Evolutionary conservation across 2,113 vertebrate genomes (phyloP), one percentile per base, ranked within the genome.

Genomic region (Myrmecophaga tridactyla): DNA sequence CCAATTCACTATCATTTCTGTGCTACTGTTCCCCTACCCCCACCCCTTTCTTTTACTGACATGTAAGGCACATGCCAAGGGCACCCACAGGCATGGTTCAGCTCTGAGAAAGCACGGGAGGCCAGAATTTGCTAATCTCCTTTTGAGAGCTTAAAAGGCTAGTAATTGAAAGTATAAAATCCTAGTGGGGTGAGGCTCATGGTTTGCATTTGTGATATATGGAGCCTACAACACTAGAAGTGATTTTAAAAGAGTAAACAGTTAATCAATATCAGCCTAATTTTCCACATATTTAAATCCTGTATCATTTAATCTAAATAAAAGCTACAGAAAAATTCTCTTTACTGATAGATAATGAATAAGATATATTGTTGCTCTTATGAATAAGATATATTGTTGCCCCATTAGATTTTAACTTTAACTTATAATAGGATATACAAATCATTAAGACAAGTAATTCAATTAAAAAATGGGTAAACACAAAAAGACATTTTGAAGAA

Each of bases 271-370:
- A 75, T 77, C 51, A 91, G 34, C 7, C 67, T 89, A 76, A 80
- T 85, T 92, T 97, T 72, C 41, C 53, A 15, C 80, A 80, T 51
- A 60, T 60, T 92, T 82, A 92, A 96, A 94, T 58, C 23, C 4
- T 82, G 6, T 1, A 86, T 56, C 27, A 90, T 89, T 92, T 77
- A 86, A 85, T 83, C 53, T 72, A 93, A 88, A 92, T 77, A 93
- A 92, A 96, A 95, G 62, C 75, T 60, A 91, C 6, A 90, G 39
- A 86, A 95, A 62, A 89, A 81, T 21, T 93, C 1, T 76, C 53
- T 51, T 51, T 51, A 51, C 12, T 51, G 7, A 8, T 51, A 12
- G 7, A n/a, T n/a, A n/a, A 81, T 21, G 39, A 69, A 9, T 84
- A 84, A 88, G 43, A 67, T 67, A 62, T 13, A 17, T 53, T 53